Percentiles rank a stretch among this genome's conserved stretches.
These are phyloP conservation scores for Bambusicola thoracicus DNA, from an alignment of 2,113 vertebrate species.

Conservation along the genomic window DNA sequence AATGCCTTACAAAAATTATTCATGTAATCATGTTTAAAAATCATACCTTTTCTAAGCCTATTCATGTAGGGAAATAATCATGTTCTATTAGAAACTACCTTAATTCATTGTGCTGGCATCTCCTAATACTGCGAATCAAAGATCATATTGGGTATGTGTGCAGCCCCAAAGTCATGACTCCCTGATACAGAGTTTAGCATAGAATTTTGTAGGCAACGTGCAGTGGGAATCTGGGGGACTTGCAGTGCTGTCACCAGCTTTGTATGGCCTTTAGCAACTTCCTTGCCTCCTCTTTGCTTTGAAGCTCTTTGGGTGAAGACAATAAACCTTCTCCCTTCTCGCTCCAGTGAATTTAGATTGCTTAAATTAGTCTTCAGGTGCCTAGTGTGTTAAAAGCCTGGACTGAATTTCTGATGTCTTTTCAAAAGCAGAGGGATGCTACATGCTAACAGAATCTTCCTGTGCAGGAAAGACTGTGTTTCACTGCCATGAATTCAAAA, in stretches of 20 bases:
- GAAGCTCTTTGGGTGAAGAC: not conserved
- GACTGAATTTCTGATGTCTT: not conserved
- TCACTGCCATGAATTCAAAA: not conserved
- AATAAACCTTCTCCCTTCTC: not conserved
- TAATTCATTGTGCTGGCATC: not conserved
- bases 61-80: not conserved
- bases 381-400: not conserved
- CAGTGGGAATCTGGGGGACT: not conserved
- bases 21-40: conserved; percentile 1
- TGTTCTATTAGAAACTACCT: not conserved
- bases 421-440: not conserved
- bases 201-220: not conserved
- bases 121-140: not conserved
- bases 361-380: not conserved
- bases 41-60: not conserved
- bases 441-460: not conserved
- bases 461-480: not conserved
- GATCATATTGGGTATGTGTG: too few relatives aligned
- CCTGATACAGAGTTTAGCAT: not conserved
- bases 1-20: not conserved
- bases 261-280: not conserved
- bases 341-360: not conserved
- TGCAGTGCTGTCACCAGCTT: not conserved
- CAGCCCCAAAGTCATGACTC: not conserved
- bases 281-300: not conserved